phyloP scores from a whole-genome alignment of 2,888 invertebrate species.

The Papilio elwesi region DNA sequence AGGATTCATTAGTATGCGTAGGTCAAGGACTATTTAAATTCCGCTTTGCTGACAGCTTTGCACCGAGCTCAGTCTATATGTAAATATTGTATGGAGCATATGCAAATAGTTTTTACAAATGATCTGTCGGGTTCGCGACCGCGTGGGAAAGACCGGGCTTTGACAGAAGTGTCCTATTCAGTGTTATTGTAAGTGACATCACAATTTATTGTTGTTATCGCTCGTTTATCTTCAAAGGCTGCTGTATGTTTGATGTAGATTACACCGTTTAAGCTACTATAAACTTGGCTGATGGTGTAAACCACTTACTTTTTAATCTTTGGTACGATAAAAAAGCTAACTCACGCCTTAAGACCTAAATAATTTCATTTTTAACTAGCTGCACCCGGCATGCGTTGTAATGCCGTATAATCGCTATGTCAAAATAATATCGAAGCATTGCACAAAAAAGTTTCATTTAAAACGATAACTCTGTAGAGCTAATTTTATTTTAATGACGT shows the following conservation, averaged over 20 bases:
- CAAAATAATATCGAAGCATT: no score
- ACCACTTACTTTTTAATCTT: conserved; percentile 10
- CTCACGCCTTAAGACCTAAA: background rate
- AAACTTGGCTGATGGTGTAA: conserved; percentile 17
- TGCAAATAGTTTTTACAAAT: conserved; percentile 58
- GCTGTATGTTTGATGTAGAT: conserved; percentile 36
- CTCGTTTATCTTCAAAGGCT: conserved; percentile 28
- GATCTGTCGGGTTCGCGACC: conserved; percentile 64
- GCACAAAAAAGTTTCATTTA: no score
- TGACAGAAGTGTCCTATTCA: conserved; percentile 52
- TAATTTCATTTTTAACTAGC: no score
- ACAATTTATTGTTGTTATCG: conserved; percentile 22
- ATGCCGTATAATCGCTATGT: no score
- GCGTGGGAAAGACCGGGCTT: conserved; percentile 72
- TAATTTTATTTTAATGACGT: no score
- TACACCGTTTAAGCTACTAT: conserved; percentile 29
- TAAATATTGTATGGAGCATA: conserved; percentile 57
- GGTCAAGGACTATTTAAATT: conserved; percentile 71
- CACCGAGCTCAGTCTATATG: conserved; percentile 32
- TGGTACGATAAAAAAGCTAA: background rate
- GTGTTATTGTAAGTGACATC: conserved; percentile 52
- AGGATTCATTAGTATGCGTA: conserved; percentile 52
- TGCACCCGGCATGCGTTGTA: no score
- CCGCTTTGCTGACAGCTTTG: conserved; percentile 72
- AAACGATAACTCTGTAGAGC: no score